These are phyloP conservation scores for Eurois occulta DNA, from an alignment of 2,888 invertebrate genomes.

Conservation along the genomic window DNA sequence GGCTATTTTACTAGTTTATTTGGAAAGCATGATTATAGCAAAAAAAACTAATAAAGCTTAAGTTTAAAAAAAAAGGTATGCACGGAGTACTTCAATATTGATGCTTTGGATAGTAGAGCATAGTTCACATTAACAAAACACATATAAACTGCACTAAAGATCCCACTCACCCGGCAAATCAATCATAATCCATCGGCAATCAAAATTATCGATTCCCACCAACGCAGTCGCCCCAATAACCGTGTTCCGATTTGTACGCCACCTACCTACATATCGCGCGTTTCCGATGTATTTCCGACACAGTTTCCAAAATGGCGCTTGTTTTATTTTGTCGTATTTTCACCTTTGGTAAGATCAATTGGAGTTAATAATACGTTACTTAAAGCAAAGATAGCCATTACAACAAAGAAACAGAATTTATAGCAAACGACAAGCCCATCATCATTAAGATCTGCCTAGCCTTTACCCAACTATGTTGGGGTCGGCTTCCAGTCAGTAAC, in stretches of 20 bases:
- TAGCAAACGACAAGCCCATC: not conserved
- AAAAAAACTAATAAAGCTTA: not conserved
- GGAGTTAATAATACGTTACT: not conserved
- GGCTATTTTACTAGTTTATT: too few relatives aligned
- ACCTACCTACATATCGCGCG: slow-evolving; percentile 49
- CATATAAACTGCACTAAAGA: not conserved
- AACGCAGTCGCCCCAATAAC: slow-evolving; percentile 19
- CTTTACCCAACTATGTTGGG: too few relatives aligned
- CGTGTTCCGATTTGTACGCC: slow-evolving; percentile 19
- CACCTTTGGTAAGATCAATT: not conserved
- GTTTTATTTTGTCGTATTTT: slow-evolving; percentile 4
- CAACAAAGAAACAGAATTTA: not conserved
- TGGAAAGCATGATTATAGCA: too few relatives aligned
- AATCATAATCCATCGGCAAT: slow-evolving; percentile 28
- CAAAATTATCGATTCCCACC: slow-evolving; percentile 47
- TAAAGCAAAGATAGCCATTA: not conserved
- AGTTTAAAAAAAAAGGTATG: not conserved
- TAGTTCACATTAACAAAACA: not conserved
- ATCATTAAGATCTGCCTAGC: too few relatives aligned
- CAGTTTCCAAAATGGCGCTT: slow-evolving; percentile 50
- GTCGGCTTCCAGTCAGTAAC: too few relatives aligned
- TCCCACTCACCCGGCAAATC: not conserved
- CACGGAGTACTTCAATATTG: not conserved
- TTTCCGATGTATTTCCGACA: slow-evolving; percentile 74
- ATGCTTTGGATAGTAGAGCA: not conserved